Evolutionary conservation across 2,797 vertebrate species (phyloP), one percentile per base, ranked within the genome.

Genomic region (Anas georgica): DNA sequence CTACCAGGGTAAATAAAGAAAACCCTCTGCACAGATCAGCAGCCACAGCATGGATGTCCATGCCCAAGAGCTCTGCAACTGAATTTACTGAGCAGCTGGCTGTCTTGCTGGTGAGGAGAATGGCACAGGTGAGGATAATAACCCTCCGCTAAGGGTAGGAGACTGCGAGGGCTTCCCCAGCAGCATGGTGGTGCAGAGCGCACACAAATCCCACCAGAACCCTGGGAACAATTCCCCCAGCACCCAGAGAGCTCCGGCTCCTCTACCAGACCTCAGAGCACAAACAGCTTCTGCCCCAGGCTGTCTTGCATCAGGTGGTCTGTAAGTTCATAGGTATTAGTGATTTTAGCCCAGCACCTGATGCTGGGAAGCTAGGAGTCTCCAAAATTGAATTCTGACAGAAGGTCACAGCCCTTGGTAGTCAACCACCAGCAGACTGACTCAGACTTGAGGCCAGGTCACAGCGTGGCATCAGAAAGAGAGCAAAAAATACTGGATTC

Each of bases 361-460:
- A 45, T 63, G 68, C 52, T 93, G 93, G 72, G 29, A 83, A 94
- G 75, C 8, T 6, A 90, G 35, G 33, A 81, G 78, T 28, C 72
- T 94, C 45, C 69, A 78, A 68, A 95, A 91, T 28, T 39, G 70
- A 77, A 81, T 37, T 25, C 55, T 0, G 1, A 91, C 93, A 96
- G 91, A 95, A 94, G 93, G 77, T 46, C 12, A 10, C 39, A 94
- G 67, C 67, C 62, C 86, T 80, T 0, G 0, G 86, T 74, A 91
- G 84, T 56, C 60, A 63, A 68, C 45, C 56, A 91, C 68, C 82
- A 85, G 56, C 63, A 92, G 86, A 74, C 67, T 60, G 82, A 79
- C 33, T 87, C 60, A 76, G 83, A 73, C 66, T 83, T 80, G 66
- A 81, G 39, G 95, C 75, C 92, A 96, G 91, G 52, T 93, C 95